Conservation (phyloP, 2,113 vertebrate genomes). For the Hepsetus odoe region DNA sequence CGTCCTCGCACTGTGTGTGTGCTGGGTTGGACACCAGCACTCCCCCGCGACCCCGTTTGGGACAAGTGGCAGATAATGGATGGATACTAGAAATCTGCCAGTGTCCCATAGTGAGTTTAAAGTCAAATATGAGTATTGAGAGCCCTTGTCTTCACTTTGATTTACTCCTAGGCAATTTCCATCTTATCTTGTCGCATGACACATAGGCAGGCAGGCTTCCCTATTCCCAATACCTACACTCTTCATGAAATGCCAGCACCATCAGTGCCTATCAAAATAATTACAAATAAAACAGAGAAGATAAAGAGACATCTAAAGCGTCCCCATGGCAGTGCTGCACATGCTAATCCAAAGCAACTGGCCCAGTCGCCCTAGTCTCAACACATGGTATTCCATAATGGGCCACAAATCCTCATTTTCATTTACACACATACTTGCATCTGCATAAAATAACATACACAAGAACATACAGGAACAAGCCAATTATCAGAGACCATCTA, state of each 20-base stretch:
- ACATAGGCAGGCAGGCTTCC: background rate
- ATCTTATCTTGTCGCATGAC: background rate
- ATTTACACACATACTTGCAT: background rate
- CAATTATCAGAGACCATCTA: background rate
- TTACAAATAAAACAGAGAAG: conserved; percentile 62
- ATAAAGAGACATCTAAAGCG: conserved; percentile 54
- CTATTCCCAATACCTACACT: background rate
- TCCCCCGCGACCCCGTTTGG: too few species aligned
- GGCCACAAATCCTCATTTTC: conserved; percentile 63
- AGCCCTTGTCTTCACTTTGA: conserved; percentile 12
- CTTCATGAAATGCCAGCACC: conserved; percentile 50
- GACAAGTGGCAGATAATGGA: too few species aligned
- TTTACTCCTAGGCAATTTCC: conserved; percentile 9
- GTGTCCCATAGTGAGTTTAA: conserved; percentile 19
- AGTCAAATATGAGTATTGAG: conserved; percentile 12
- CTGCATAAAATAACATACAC: background rate
- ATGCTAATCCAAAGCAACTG: conserved; percentile 68
- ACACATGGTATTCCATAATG: conserved; percentile 54
- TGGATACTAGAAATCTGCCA: conserved; percentile 17
- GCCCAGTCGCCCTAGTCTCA: conserved; percentile 60
- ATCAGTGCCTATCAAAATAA: conserved; percentile 58
- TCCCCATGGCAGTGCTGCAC: conserved; percentile 40
- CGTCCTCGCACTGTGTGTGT: too few species aligned
- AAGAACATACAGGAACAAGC: background rate
- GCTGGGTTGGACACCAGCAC: too few species aligned